phyloP scores from a whole-genome alignment of 2,113 vertebrate genomes.

The Rana temporaria region DNA sequence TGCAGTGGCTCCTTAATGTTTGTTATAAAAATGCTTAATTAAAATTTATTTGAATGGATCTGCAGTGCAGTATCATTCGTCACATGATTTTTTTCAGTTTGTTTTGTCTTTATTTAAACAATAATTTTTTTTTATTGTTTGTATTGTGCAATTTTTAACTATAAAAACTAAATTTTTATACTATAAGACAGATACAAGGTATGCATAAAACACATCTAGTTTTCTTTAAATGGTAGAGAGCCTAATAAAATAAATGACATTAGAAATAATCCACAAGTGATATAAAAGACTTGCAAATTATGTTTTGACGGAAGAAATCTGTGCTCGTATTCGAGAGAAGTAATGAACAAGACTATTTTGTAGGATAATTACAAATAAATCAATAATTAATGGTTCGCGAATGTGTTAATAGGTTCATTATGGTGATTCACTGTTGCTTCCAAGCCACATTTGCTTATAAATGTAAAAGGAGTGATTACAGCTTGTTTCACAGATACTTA shows the following conservation, averaged over 20 bases:
- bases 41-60: too few relatives aligned
- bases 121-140: too few relatives aligned
- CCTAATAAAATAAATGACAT: slow-evolving; percentile 27
- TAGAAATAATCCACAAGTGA: slow-evolving; percentile 21
- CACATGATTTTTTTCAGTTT: too few relatives aligned
- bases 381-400: slow-evolving; percentile 65
- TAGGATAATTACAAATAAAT: slow-evolving; percentile 67
- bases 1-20: too few relatives aligned
- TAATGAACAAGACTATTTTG: slow-evolving; percentile 51
- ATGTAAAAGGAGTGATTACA: slow-evolving; percentile 60
- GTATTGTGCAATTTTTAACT: too few relatives aligned
- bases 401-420: slow-evolving; percentile 65
- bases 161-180: not conserved
- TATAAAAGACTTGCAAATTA: slow-evolving; percentile 57
- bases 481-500: slow-evolving; percentile 39
- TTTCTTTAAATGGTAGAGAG: slow-evolving; percentile 1
- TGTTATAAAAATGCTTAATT: too few relatives aligned
- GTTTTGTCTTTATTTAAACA: too few relatives aligned
- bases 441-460: slow-evolving; percentile 55
- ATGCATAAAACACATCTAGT: not conserved
- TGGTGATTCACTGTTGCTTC: slow-evolving; percentile 59
- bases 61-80: too few relatives aligned
- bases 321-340: slow-evolving; percentile 56
- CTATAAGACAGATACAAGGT: not conserved
- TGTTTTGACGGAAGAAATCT: slow-evolving; percentile 54